Base-by-base conservation (phyloP, 2,888 invertebrate genomes). In the Chrysolina oricalcia region DNA sequence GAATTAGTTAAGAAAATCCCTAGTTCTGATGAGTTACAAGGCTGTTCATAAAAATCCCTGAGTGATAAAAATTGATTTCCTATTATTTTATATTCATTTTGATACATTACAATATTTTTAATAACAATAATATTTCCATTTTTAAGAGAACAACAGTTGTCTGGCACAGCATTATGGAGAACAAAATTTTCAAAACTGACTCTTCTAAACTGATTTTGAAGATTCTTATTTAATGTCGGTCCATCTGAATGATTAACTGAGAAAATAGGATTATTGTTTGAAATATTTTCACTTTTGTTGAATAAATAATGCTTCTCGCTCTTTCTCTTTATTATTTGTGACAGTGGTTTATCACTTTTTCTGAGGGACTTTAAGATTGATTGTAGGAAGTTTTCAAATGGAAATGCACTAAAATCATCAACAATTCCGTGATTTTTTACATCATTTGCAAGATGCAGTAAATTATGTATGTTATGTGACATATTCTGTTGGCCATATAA, bases 381-480 rank as follows among this genome's bases (percentile, higher is more conserved):
- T 41, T 73, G 73, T 46, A 73, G 40, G 56, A 50, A 73, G 43
- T 73, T 73, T 19, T 73, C 73, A 27, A 73, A 65, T 27, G 63
- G 35, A 53, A 71, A 71, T 71, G 64, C 71, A 64, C 63, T 63
- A 64, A 71, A 71, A 43, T 69, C 62, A 46, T 68, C 53, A 53
- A 63, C 11, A 62, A 17, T 56, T 53, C 63, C 63, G 50, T 40
- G 48, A 21, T 73, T 41, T 46, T 50, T 67, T 19, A 64, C 69
- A 69, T 73, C 63, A 43, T 63, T 23, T 46, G 53, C 27, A 23
- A 66, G 41, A 48, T 70, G 70, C 62, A 70, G 8, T 43, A 74
- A 50, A 65, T 70, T 74, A 70, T 70, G 74, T 19, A 74, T 50
- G 62, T 74, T 74, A 35, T 74, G 70, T 19, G 74, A 74, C 23